Base-by-base conservation (phyloP, 2,888 invertebrate genomes). In the Mimumesa dahlbomi region DNA sequence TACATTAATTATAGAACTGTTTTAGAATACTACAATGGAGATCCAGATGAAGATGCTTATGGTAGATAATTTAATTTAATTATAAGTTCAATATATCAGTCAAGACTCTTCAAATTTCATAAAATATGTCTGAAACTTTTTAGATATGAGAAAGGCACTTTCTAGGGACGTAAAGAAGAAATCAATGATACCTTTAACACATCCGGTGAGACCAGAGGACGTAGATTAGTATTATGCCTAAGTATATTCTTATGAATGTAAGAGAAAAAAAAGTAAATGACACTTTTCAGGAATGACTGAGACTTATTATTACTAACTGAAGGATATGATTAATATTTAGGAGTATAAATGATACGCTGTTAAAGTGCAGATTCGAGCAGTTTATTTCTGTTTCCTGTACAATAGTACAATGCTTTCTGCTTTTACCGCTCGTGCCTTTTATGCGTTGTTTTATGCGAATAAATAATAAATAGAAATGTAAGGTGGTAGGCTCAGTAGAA, bases 91-190 rank as follows among this genome's bases (percentile, higher is more conserved):
- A 9, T 14, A 16, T 46, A 25, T 40, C 2, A 42, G 22, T n/a
- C n/a, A n/a, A n/a, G n/a, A 25, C 7, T 25, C 6, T 14, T 36
- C 21, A 4, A 40, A 16, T 6, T 40, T 9, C 13, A 6, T 31
- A 34, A 49, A 16, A 38, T 69, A 63, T 13, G 31, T 25, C 11
- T 16, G n/a, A n/a, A n/a, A n/a, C n/a, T 38, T 93, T 93, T 40
- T 91, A 98, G 98, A 99, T 92, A 99, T 99, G 99, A 92, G 99
- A 83, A 99, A 99, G 91, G 98, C 99, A 3, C 92, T 98, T 81
- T 96, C 98, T 2, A 92, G 97, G 89, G 99, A 99, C 90, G 93
- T 95, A 0, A 94, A 95, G 77, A 96, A 96, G 88, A 96, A 96
- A 87, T 98, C 98, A 9, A 94, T 99, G 53, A 93, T 99, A 89